Percentiles rank a stretch among this genome's conserved stretches.
phyloP scores from a whole-genome alignment of 2,888 invertebrate genomes.

The Sinodicranocentrus sp. region DNA sequence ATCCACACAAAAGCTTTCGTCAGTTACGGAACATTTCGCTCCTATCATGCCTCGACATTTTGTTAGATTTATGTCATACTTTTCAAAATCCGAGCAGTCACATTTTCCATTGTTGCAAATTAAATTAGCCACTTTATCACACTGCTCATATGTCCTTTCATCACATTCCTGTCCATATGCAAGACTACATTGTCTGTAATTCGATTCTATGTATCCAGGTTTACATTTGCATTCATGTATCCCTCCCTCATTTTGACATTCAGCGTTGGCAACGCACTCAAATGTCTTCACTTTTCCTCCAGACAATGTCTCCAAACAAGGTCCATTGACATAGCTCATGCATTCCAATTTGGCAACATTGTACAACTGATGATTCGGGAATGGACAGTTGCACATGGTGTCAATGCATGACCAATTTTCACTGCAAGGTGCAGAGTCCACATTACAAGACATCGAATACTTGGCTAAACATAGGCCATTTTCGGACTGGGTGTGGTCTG shows the following conservation, averaged over 20 bases:
- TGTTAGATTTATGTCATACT: conserved; percentile 5
- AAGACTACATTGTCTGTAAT: conserved; percentile 2
- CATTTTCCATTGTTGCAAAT: conserved; percentile 40
- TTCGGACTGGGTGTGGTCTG: conserved; percentile 21
- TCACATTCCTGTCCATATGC: conserved; percentile 34
- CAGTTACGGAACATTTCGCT: conserved; percentile 7
- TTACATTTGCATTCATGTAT: conserved; percentile 40
- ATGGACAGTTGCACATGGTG: conserved; percentile 38
- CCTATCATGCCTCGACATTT: conserved; percentile 46
- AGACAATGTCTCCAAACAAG: conserved; percentile 17
- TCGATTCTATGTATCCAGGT: conserved; percentile 33
- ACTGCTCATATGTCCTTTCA: not conserved
- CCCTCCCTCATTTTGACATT: conserved; percentile 23
- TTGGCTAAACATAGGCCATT: conserved; percentile 37
- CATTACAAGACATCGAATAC: conserved; percentile 30
- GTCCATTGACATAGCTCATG: conserved; percentile 33
- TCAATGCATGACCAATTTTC: conserved; percentile 40
- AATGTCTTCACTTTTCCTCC: not conserved
- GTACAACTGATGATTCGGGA: conserved; percentile 33
- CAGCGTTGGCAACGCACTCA: conserved; percentile 26
- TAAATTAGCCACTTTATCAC: conserved; percentile 32
- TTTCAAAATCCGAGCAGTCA: conserved; percentile 33
- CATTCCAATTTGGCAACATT: not conserved
- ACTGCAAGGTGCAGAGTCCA: conserved; percentile 17
- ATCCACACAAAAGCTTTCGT: conserved; percentile 23